Evolutionary conservation across 2,888 invertebrate species (phyloP).

Genomic region (Cheilosia urbana): DNA sequence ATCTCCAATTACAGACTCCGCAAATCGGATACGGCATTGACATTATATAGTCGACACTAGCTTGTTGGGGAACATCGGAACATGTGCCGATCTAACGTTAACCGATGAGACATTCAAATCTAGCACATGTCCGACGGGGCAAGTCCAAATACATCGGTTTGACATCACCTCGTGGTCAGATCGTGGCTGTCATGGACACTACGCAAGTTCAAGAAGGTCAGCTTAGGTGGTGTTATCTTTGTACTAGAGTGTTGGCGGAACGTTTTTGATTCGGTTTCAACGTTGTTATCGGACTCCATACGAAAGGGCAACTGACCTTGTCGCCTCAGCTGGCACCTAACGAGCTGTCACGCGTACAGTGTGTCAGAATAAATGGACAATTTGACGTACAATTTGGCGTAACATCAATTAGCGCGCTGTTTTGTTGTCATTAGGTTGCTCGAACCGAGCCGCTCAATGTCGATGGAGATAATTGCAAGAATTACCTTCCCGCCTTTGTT

Average conservation of each 20-base stretch:
- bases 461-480: conserved; percentile 47
- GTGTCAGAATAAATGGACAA: conserved; percentile 34
- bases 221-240: background rate
- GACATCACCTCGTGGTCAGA: conserved; percentile 63
- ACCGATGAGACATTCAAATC: conserved; percentile 54
- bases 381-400: conserved; percentile 69
- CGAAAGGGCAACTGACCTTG: conserved; percentile 39
- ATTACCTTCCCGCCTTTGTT: conserved; percentile 67
- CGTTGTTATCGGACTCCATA: conserved; percentile 12
- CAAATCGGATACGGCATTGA: conserved; percentile 66
- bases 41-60: conserved; percentile 61
- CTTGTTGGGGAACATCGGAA: conserved; percentile 31
- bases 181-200: conserved; percentile 44
- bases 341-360: conserved; percentile 38
- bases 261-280: background rate
- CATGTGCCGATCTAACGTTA: conserved; percentile 32
- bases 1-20: conserved; percentile 64
- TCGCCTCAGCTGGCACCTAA: conserved; percentile 33
- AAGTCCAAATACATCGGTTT: conserved; percentile 19
- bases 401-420: conserved; percentile 60
- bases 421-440: conserved; percentile 26
- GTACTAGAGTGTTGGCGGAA: background rate
- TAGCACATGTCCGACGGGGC: conserved; percentile 42
- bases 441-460: conserved; percentile 37
- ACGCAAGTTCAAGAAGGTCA: conserved; percentile 52